Evolutionary conservation across 2,888 invertebrate species (phyloP).

Genomic region (Darwinula stevensoni): DNA sequence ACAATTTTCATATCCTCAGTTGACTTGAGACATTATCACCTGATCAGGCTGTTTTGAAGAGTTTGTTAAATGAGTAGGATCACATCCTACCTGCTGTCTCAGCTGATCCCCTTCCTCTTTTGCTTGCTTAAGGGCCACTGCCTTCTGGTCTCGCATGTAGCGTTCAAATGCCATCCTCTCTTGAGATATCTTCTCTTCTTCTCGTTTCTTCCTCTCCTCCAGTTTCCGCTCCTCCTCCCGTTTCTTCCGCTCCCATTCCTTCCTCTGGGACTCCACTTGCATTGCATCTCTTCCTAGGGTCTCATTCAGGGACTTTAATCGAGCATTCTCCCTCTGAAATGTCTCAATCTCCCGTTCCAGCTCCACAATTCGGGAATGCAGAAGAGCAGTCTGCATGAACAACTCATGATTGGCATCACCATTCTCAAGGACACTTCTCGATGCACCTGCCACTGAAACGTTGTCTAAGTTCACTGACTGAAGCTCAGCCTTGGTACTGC

Average conservation of each 20-base stretch:
- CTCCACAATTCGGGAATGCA: slow-evolving; percentile 24
- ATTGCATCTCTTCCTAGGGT: neutral
- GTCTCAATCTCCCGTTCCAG: slow-evolving; percentile 30
- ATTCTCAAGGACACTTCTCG: no score
- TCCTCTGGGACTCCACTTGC: slow-evolving; percentile 17
- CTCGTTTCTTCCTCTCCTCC: slow-evolving; percentile 33
- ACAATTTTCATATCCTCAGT: no score
- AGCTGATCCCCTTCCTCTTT: neutral
- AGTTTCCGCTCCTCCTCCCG: slow-evolving; percentile 30
- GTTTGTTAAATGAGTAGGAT: no score
- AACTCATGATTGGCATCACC: no score
- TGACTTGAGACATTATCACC: no score
- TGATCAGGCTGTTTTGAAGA: no score
- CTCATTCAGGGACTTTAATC: neutral
- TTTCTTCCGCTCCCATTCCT: slow-evolving; percentile 17
- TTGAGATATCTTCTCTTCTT: slow-evolving; percentile 26
- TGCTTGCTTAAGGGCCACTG: neutral
- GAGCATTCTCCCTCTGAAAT: slow-evolving; percentile 19
- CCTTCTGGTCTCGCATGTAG: neutral
- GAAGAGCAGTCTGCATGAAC: no score
- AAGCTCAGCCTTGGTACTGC: no score
- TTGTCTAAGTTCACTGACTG: no score
- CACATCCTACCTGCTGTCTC: neutral
- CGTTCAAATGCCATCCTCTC: slow-evolving; percentile 4
- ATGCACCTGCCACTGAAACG: no score